A percentile compares a stretch with the other conserved stretches of the same genome.
Conservation (phyloP, 2,888 invertebrate species). For the Trichopria drosophilae region DNA sequence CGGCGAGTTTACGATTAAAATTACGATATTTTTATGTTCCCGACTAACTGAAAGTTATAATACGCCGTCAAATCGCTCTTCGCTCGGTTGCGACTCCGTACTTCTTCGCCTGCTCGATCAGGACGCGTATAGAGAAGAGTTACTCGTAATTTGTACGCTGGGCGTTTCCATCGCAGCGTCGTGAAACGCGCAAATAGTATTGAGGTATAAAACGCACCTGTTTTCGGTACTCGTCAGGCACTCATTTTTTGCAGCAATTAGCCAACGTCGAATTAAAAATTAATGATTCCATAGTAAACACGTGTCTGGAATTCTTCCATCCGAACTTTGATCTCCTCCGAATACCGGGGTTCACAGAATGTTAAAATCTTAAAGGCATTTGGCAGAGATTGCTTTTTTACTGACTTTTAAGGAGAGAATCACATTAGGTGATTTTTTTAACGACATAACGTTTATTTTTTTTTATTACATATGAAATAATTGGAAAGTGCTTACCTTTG, state of each 20-base stretch:
- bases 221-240: slow-evolving; percentile 20
- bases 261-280: slow-evolving; percentile 18
- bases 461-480: too few species aligned
- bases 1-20: slow-evolving; percentile 47
- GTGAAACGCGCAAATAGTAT: slow-evolving; percentile 41
- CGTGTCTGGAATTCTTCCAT: too few species aligned
- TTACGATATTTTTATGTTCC: slow-evolving; percentile 50
- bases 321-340: too few species aligned
- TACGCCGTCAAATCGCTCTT: slow-evolving; percentile 45
- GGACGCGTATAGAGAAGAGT: slow-evolving; percentile 24
- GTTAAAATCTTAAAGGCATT: too few species aligned
- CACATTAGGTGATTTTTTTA: too few species aligned
- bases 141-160: slow-evolving; percentile 40
- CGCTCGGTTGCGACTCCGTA: too few species aligned
- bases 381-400: too few species aligned
- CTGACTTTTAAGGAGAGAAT: too few species aligned
- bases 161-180: slow-evolving; percentile 37
- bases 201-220: slow-evolving; percentile 20
- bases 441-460: too few species aligned
- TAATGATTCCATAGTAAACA: slow-evolving; percentile 20
- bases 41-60: slow-evolving; percentile 52
- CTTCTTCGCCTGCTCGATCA: slow-evolving; percentile 24
- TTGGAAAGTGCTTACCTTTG: too few species aligned
- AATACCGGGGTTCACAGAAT: too few species aligned
- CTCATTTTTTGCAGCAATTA: slow-evolving; percentile 26